Base-by-base conservation (phyloP, 2,888 invertebrate species). In the Digitonthophagus gazella region DNA sequence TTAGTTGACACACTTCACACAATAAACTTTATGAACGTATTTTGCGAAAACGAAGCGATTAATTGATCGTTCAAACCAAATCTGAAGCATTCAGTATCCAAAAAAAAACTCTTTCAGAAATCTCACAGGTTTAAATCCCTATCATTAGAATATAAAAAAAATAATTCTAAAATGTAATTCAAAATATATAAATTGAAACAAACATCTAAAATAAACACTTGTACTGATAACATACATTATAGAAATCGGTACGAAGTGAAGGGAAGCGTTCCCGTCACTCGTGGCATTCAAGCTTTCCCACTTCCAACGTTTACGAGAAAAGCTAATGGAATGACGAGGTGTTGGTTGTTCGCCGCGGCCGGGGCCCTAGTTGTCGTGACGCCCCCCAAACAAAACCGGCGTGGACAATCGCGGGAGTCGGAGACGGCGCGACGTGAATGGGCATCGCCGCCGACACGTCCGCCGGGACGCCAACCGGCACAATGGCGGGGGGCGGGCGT, bases 391-490 rank as follows among this genome's bases (percentile, higher is more conserved):
- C n/a, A 61, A 61, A 61, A 61, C 16, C 19, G 18, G 18, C 61
- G n/a, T 61, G 20, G 61, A 61, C 61, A 61, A 61, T 61, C 18
- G 61, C 18, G 16, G 18, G 15, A 15, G 61, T 18, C 11, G 18
- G 61, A 15, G 61, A 61, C 18, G 61, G 18, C 61, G 61, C 19
- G 61, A 61, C 61, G 61, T 61, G 61, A 61, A 61, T 61, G 61
- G 20, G 16, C 61, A 61, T 61, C 61, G 61, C 55, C 65, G 54
- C 65, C 44, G 55, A 66, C 68, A 54, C 55, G 20, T 66, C 66
- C 65, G 61, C 20, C 61, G 55, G 54, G 58, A 64, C n/a, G n/a
- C n/a, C n/a, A n/a, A n/a, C n/a, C 64, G 57, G 63, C 67, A 64
- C 64, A 65, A 44, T 64, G 11, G 58, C 64, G 63, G 55, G 19